Evolutionary conservation across 1,140 invertebrate genomes (phyloP).

Genomic region (Planococcus citri): DNA sequence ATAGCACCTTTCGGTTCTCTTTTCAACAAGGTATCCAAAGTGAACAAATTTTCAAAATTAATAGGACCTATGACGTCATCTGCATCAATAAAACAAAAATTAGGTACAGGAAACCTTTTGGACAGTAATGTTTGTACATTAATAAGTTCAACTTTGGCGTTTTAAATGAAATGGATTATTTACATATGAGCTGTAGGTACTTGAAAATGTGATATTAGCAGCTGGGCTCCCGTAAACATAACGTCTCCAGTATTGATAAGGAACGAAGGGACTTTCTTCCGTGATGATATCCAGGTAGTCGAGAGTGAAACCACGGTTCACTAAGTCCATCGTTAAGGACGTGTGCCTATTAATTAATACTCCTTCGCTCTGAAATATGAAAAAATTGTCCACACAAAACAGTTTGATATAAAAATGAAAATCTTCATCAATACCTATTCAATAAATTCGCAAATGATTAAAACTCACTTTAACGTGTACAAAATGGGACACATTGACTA

Average conservation of each 20-base stretch:
- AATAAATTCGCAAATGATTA: background rate
- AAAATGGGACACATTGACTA: conserved; percentile 34
- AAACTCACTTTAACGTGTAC: conserved; percentile 36
- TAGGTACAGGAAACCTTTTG: background rate
- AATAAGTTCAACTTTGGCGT: too few relatives aligned
- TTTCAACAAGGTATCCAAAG: conserved; percentile 29
- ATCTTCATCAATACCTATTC: too few relatives aligned
- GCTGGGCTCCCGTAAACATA: conserved; percentile 41
- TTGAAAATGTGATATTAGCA: conserved; percentile 37
- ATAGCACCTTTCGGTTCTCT: conserved; percentile 36
- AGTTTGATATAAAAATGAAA: too few relatives aligned
- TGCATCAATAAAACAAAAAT: conserved; percentile 28
- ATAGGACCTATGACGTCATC: conserved; percentile 46
- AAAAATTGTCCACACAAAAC: background rate
- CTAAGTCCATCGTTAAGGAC: conserved; percentile 44
- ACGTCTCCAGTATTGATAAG: conserved; percentile 40
- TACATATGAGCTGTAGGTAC: too few relatives aligned
- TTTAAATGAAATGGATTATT: too few relatives aligned
- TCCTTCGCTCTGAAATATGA: conserved; percentile 40
- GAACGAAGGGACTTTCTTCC: conserved; percentile 44
- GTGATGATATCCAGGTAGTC: conserved; percentile 44
- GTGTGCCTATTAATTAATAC: conserved; percentile 45
- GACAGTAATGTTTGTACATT: too few relatives aligned
- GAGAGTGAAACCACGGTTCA: conserved; percentile 40
- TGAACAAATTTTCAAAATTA: conserved; percentile 30